Evolutionary conservation across 2,113 vertebrate genomes (phyloP), one percentile per base, ranked within the genome.

Genomic region (Mugil cephalus): DNA sequence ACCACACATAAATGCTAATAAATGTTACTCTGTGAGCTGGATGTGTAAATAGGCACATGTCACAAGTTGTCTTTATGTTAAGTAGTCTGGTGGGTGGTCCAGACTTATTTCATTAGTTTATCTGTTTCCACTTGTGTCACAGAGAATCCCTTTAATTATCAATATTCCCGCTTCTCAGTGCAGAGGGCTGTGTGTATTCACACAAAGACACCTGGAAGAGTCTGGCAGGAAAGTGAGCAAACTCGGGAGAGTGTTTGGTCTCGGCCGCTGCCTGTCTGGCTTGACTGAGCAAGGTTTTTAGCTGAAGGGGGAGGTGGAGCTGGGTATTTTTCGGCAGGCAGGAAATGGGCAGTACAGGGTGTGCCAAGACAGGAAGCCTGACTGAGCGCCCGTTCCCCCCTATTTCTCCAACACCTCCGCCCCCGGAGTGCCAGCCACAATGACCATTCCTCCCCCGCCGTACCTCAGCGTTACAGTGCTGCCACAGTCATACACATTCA

Each of bases 361-460:
- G 91, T 90, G 85, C 85, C 87, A 89, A 89, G 79, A 86, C 87
- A 91, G 91, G 87, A 93, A 93, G 79, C 82, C 79, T 77, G 79
- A 84, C 61, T 76, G 83, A 88, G 69, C 34, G 59, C 65, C 54
- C 70, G 51, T 46, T 17, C 30, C 34, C 59, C 43, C 39, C 4
- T 36, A 15, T 14, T 6, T 4, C 45, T n/a, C 10, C 43, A 21
- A 12, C 52, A 13, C 75, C 65, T 63, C 79, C 46, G 63, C 45
- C 70, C 67, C 45, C 58, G 12, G 59, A 46, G 8, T 66, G 18
- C 77, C 71, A 48, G 69, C 69, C 69, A 58, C 83, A 70, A 14
- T 80, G 72, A 61, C 66, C 56, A 2, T 11, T 17, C 56, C 52
- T 67, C 47, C 58, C 19, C 48, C 14, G 15, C 61, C 7, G 52